phyloP scores from a whole-genome alignment of 2,797 vertebrate species.

The Takifugu ocellatus region DNA sequence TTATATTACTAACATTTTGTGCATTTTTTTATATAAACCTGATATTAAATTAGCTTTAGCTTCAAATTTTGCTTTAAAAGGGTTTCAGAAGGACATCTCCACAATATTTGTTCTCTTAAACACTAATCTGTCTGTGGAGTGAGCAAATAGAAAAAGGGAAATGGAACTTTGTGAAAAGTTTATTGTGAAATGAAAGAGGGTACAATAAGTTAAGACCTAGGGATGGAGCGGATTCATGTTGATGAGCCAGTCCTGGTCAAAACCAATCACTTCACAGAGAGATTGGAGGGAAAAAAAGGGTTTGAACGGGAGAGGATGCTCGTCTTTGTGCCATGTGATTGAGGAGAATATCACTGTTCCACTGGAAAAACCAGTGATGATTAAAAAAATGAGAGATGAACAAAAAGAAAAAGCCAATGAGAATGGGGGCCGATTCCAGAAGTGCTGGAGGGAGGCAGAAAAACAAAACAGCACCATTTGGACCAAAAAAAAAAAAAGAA shows the following conservation, averaged over 20 bases:
- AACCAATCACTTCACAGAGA: constrained; percentile 60
- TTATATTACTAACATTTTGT: too few species aligned
- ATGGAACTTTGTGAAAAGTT: constrained; percentile 76
- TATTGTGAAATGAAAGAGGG: constrained; percentile 81
- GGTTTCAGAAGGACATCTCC: too few species aligned
- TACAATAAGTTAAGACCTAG: constrained; percentile 80
- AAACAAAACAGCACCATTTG: constrained; percentile 57
- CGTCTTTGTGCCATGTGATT: constrained; percentile 39
- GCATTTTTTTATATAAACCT: too few species aligned
- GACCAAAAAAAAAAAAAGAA: constrained; percentile 60
- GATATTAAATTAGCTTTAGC: too few species aligned
- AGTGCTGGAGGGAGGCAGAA: constrained; percentile 29
- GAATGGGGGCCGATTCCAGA: constrained; percentile 45
- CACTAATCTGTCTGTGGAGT: background rate
- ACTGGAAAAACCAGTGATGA: constrained; percentile 47
- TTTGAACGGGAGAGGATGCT: constrained; percentile 33
- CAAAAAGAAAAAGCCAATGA: constrained; percentile 23
- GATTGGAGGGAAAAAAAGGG: constrained; percentile 36
- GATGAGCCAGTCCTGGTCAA: constrained; percentile 76
- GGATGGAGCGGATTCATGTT: constrained; percentile 62
- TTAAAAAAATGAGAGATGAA: constrained; percentile 33
- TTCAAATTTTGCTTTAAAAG: too few species aligned
- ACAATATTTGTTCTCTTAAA: background rate
- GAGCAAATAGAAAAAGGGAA: constrained; percentile 30
- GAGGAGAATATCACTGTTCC: constrained; percentile 49